Base-by-base conservation (phyloP, 2,888 invertebrate species). In the Tipula helvola region DNA sequence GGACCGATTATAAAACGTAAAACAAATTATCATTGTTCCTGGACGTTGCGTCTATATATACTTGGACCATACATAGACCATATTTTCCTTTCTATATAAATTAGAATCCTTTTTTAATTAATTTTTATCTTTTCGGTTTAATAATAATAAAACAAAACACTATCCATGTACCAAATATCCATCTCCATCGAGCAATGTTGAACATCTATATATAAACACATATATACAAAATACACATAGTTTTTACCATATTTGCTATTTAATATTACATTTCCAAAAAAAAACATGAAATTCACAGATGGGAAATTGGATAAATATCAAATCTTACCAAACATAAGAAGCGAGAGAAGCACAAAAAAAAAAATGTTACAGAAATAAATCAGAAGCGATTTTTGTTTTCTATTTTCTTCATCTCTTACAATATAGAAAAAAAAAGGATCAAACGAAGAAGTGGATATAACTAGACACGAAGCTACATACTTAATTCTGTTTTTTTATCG, bases 91-190 rank as follows among this genome's bases (percentile, higher is more conserved):
- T 18, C 7, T 12, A 18, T 28, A 71, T 71, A 71, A 71, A 71
- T 71, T 71, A 71, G 71, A 71, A 71, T 71, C 71, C 71, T 71
- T 71, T 71, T 71, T 71, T 71, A 71, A 71, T 71, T 71, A 71
- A 71, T 71, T 71, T 71, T 71, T 71, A 71, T 71, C 71, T 71
- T 28, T 71, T 28, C 28, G 18, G 71, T 71, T 71, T 71, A 16
- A 52, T 71, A 28, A 71, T 71, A 71, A 71, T 71, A 71, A 71
- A 71, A 71, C 71, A 71, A 71, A 71, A 71, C 71, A 71, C 71
- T 71, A 10, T 18, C 3, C 47, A 28, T 71, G 71, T 71, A 71
- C 16, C 57, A 10, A 18, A 57, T 57, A 47, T 47, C 47, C 47
- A 47, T 47, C 47, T 47, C 18, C 57, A 57, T 52, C 28, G 28